Conservation (phyloP, 2,888 invertebrate genomes). For the Notocelia uddmanniana region DNA sequence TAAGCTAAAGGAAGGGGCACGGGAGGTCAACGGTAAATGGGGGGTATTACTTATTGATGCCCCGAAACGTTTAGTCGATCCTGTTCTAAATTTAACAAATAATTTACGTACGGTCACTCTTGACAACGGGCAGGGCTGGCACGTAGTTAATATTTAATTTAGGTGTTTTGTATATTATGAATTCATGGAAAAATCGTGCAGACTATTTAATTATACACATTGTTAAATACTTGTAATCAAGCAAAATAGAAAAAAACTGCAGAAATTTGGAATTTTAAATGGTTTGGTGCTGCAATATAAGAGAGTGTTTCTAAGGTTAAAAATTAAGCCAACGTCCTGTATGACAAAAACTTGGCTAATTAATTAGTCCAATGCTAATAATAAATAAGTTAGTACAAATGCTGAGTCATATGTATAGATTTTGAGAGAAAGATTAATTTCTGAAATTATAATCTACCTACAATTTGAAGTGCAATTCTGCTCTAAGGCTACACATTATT, state of each 20-base stretch:
- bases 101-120: slow-evolving; percentile 84
- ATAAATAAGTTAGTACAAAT: no score
- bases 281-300: no score
- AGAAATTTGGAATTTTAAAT: background rate
- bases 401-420: background rate
- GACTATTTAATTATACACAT: no score
- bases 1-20: slow-evolving; percentile 13
- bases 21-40: slow-evolving; percentile 60
- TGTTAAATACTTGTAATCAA: background rate
- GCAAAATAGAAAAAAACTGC: background rate
- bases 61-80: slow-evolving; percentile 83
- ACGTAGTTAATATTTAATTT: slow-evolving; percentile 17
- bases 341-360: background rate
- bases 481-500: background rate
- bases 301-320: no score
- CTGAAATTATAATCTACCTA: background rate
- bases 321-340: background rate
- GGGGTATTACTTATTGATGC: slow-evolving; percentile 81
- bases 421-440: background rate
- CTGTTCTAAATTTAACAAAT: slow-evolving; percentile 85
- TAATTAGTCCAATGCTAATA: no score
- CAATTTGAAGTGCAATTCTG: background rate
- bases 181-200: background rate
- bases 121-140: slow-evolving; percentile 61
- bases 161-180: slow-evolving; percentile 47